phyloP scores from a whole-genome alignment of 1,140 invertebrate species.

The Plutomurus gul region DNA sequence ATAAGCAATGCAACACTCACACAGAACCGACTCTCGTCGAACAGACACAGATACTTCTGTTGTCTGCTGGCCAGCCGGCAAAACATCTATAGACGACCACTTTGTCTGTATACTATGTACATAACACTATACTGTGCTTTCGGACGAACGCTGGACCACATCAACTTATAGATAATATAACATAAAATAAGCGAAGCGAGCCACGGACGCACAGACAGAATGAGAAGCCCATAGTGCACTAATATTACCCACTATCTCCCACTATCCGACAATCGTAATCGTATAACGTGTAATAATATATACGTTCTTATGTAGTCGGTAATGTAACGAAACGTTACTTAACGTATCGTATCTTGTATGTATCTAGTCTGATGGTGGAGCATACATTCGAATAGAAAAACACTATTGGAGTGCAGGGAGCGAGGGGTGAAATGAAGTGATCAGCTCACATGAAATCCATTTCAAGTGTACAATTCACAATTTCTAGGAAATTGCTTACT shows the following conservation, averaged over 20 bases:
- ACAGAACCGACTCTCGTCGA: no score
- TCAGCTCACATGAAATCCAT: conserved; percentile 41
- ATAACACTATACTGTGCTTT: neutral
- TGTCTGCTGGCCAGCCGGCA: neutral
- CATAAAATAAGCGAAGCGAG: conserved; percentile 20
- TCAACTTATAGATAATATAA: neutral
- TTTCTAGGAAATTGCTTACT: conserved; percentile 32
- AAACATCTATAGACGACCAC: neutral
- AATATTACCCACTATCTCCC: neutral
- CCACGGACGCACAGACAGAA: neutral
- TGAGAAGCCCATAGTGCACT: neutral
- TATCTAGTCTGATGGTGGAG: neutral
- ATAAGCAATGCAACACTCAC: neutral
- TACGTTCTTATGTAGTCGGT: neutral
- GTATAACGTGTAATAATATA: neutral
- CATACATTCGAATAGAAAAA: conserved; percentile 20
- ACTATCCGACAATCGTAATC: neutral
- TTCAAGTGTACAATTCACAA: conserved; percentile 37
- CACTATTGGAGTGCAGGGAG: conserved; percentile 8
- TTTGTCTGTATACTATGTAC: neutral
- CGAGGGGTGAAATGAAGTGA: conserved; percentile 43
- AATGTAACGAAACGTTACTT: neutral
- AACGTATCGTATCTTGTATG: conserved; percentile 18
- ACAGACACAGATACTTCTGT: neutral
- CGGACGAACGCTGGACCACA: neutral